These are phyloP conservation scores for Dolomedes plantarius DNA, from an alignment of 2,888 invertebrate genomes.

Conservation along the genomic window DNA sequence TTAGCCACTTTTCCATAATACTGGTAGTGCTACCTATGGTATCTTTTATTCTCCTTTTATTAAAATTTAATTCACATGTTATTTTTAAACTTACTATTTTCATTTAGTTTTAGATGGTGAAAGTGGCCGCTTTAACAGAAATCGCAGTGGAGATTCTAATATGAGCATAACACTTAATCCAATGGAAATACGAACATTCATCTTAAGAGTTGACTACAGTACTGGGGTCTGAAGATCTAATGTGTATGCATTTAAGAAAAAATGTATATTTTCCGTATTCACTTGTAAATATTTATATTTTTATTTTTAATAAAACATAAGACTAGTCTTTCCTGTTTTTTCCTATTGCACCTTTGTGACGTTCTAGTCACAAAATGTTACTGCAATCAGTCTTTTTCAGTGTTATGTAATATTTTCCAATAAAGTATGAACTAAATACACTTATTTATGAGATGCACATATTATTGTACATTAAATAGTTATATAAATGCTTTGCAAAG, in stretches of 20 bases:
- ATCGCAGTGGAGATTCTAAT: conserved; percentile 22
- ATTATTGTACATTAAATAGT: not conserved
- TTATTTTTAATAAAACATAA: not conserved
- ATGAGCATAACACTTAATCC: conserved; percentile 64
- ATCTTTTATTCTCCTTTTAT: too few relatives aligned
- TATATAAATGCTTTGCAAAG: not conserved
- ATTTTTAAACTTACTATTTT: too few relatives aligned
- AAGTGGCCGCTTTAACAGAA: not conserved
- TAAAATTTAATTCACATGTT: too few relatives aligned
- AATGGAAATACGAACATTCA: conserved; percentile 73
- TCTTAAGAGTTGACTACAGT: conserved; percentile 57
- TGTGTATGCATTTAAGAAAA: not conserved
- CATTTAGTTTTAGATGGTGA: conserved; percentile 34
- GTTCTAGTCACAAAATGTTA: conserved; percentile 58
- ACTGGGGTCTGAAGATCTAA: conserved; percentile 15
- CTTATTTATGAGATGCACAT: not conserved
- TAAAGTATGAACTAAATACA: not conserved
- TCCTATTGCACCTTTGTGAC: conserved; percentile 47
- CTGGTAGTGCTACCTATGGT: too few relatives aligned
- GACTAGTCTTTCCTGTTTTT: conserved; percentile 19
- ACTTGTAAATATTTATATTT: conserved; percentile 54
- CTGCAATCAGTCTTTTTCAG: not conserved
- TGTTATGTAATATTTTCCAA: not conserved
- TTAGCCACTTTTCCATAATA: too few relatives aligned
- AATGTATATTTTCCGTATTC: not conserved